Evolutionary conservation across 2,113 vertebrate genomes (phyloP).

Genomic region (Brachyhypopomus gauderio): DNA sequence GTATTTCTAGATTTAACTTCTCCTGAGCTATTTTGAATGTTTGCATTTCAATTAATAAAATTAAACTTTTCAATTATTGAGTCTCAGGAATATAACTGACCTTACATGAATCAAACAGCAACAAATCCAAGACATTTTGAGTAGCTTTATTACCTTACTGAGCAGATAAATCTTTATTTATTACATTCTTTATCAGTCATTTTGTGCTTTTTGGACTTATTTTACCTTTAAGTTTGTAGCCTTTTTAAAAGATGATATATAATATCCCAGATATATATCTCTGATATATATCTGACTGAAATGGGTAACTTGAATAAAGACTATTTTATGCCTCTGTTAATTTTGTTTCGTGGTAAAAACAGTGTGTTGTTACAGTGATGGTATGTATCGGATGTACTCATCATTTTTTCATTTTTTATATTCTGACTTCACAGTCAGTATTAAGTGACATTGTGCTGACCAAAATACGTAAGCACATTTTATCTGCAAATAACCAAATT

Average conservation of each 20-base stretch:
- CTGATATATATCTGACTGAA: too few species aligned
- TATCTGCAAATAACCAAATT: slow-evolving; percentile 17
- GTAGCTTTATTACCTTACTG: slow-evolving; percentile 19
- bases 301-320: too few species aligned
- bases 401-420: not conserved
- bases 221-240: not conserved
- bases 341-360: too few species aligned
- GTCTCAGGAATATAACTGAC: slow-evolving; percentile 10
- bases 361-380: too few species aligned
- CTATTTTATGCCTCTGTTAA: too few species aligned
- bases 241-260: not conserved
- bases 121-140: not conserved
- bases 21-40: slow-evolving; percentile 27
- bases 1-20: slow-evolving; percentile 31
- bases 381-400: too few species aligned
- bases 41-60: slow-evolving; percentile 30
- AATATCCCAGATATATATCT: too few species aligned
- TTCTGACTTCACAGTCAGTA: not conserved
- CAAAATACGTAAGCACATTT: not conserved
- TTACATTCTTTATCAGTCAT: not conserved
- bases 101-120: not conserved
- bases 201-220: not conserved
- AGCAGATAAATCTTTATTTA: not conserved
- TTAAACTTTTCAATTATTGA: not conserved
- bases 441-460: not conserved